Evolutionary conservation across 2,888 invertebrate species (phyloP).

Genomic region (Dolomedes plantarius): DNA sequence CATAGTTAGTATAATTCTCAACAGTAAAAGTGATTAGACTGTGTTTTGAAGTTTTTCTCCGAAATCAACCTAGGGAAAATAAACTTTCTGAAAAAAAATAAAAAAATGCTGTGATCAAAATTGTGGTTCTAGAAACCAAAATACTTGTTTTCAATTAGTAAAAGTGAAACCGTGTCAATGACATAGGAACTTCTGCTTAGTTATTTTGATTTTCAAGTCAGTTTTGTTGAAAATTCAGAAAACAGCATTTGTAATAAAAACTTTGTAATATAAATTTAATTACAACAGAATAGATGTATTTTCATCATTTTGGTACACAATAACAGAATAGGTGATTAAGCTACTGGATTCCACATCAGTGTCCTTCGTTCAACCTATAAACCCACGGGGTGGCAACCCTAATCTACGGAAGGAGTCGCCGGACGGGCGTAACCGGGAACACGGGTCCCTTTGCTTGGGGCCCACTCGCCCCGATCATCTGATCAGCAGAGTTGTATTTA

Average conservation of each 20-base stretch:
- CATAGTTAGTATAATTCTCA: too few relatives aligned
- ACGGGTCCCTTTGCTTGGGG: conserved; percentile 30
- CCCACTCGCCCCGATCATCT: conserved; percentile 39
- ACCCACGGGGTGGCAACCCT: conserved; percentile 56
- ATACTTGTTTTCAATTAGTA: too few relatives aligned
- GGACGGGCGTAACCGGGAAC: conserved; percentile 60
- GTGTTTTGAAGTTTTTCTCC: too few relatives aligned
- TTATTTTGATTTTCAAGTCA: conserved; percentile 3
- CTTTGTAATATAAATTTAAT: conserved; percentile 46
- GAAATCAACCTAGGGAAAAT: too few relatives aligned
- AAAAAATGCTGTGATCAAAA: too few relatives aligned
- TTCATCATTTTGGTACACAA: conserved; percentile 30
- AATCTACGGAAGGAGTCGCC: conserved; percentile 68
- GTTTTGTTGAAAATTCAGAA: background rate
- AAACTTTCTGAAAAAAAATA: too few relatives aligned
- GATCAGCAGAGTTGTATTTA: conserved; percentile 49
- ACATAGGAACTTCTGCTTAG: too few relatives aligned
- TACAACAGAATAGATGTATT: conserved; percentile 62
- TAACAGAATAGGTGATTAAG: conserved; percentile 61
- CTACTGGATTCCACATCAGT: conserved; percentile 55
- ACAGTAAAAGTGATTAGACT: too few relatives aligned
- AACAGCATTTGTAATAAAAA: background rate
- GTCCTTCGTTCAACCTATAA: conserved; percentile 46
- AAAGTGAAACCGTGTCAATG: too few relatives aligned
- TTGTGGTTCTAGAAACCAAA: too few relatives aligned